Percentiles rank a stretch among this genome's conserved stretches.
phyloP scores from a whole-genome alignment of 2,113 vertebrate genomes.

The Colossoma macropomum region DNA sequence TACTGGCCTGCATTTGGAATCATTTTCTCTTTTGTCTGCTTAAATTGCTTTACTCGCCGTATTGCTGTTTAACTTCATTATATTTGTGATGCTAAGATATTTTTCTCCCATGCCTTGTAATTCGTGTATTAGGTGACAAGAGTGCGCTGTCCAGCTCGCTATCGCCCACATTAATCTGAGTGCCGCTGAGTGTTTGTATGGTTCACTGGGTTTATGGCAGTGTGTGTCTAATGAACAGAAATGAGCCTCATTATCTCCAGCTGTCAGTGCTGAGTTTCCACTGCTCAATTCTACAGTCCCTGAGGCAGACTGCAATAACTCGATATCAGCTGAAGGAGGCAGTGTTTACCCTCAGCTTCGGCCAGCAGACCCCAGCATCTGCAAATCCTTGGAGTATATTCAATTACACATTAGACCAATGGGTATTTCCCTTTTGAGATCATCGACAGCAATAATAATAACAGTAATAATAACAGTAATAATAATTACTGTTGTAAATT shows the following conservation, averaged over 20 bases:
- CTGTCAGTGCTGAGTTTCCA: not conserved
- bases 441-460: not conserved
- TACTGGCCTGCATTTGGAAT: no score
- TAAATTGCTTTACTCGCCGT: not conserved
- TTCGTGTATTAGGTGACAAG: not conserved
- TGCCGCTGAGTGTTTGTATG: not conserved
- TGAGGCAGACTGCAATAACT: not conserved
- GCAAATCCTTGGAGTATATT: not conserved
- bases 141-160: not conserved
- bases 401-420: not conserved
- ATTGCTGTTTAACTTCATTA: not conserved
- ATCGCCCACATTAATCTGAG: not conserved
- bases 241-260: conserved; percentile 10
- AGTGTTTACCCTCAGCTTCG: not conserved
- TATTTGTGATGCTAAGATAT: not conserved
- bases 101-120: not conserved
- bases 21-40: not conserved
- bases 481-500: no score
- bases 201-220: conserved; percentile 9
- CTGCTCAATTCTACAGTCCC: not conserved
- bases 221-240: not conserved
- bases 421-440: no score
- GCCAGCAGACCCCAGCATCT: not conserved
- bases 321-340: not conserved
- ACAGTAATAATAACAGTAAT: not conserved